phyloP scores from a whole-genome alignment of 2,888 invertebrate genomes.

The Acleris laterana region DNA sequence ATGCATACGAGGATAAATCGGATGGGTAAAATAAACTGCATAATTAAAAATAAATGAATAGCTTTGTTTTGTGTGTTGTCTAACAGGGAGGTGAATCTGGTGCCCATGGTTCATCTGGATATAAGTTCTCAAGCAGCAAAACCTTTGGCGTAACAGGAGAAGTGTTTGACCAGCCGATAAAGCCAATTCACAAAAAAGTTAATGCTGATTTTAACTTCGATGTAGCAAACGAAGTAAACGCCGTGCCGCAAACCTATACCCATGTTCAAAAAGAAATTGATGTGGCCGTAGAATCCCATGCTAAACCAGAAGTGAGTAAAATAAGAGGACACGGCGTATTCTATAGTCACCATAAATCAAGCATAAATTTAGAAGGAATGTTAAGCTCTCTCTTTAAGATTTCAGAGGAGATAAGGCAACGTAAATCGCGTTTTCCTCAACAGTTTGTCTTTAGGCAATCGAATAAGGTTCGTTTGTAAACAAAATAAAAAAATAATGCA shows the following conservation, averaged over 20 bases:
- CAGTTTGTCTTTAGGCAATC: conserved; percentile 43
- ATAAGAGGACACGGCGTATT: conserved; percentile 39
- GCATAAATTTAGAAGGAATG: conserved; percentile 50
- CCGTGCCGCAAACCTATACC: conserved; percentile 44
- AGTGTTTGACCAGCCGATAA: conserved; percentile 38
- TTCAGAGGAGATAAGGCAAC: conserved; percentile 46
- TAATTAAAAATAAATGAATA: too few relatives aligned
- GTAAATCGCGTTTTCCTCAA: conserved; percentile 45
- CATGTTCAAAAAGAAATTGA: conserved; percentile 46
- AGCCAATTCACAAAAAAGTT: conserved; percentile 50
- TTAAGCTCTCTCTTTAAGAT: conserved; percentile 55
- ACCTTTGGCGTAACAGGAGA: conserved; percentile 51
- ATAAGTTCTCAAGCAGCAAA: conserved; percentile 57
- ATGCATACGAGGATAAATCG: too few relatives aligned
- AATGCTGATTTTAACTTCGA: conserved; percentile 59
- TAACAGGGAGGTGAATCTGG: conserved; percentile 63
- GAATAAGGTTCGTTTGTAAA: conserved; percentile 59
- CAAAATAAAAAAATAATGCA: conserved; percentile 42
- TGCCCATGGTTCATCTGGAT: conserved; percentile 57
- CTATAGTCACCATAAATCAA: conserved; percentile 40
- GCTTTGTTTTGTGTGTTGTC: not conserved
- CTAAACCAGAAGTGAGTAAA: conserved; percentile 70
- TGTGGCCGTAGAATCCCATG: conserved; percentile 45
- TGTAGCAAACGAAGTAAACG: conserved; percentile 60
- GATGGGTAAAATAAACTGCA: too few relatives aligned